phyloP scores from a whole-genome alignment of 2,797 vertebrate species.

The Arremon aurantiirostris region DNA sequence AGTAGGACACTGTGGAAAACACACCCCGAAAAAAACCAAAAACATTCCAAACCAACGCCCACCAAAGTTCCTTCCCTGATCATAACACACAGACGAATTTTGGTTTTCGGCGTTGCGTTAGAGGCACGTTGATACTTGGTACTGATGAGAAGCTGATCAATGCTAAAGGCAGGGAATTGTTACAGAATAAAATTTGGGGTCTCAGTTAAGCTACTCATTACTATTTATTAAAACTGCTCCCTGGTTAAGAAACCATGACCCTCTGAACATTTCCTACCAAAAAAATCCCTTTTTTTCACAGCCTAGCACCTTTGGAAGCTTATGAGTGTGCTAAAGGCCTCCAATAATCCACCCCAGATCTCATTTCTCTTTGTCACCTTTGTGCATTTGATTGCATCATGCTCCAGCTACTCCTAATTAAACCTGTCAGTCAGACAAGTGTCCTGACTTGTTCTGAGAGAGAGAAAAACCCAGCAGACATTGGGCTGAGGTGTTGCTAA shows the following conservation, averaged over 20 bases:
- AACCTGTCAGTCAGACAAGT: constrained; percentile 21
- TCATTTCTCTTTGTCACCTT: constrained; percentile 28
- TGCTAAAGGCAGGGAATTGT: not conserved
- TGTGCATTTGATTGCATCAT: not conserved
- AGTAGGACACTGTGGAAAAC: not conserved
- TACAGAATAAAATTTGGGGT: not conserved
- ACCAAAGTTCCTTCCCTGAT: not conserved
- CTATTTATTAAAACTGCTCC: not conserved
- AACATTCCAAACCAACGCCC: not conserved
- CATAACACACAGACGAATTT: not conserved
- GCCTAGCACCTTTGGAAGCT: not conserved
- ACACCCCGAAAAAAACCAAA: not conserved
- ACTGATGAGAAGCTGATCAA: not conserved
- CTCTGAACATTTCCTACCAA: not conserved
- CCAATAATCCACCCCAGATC: not conserved
- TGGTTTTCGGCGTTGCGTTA: not conserved
- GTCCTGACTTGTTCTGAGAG: not conserved
- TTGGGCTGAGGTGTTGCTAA: not conserved
- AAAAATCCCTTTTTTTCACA: not conserved
- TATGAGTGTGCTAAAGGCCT: not conserved
- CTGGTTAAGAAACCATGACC: not conserved
- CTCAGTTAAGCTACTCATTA: not conserved
- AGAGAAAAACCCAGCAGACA: constrained; percentile 1
- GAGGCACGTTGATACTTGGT: fast-evolving
- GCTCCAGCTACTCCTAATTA: constrained; percentile 41